These are phyloP conservation scores for Pseudorectes ferrugineus DNA, from an alignment of 2,113 vertebrate species.

Conservation along the genomic window DNA sequence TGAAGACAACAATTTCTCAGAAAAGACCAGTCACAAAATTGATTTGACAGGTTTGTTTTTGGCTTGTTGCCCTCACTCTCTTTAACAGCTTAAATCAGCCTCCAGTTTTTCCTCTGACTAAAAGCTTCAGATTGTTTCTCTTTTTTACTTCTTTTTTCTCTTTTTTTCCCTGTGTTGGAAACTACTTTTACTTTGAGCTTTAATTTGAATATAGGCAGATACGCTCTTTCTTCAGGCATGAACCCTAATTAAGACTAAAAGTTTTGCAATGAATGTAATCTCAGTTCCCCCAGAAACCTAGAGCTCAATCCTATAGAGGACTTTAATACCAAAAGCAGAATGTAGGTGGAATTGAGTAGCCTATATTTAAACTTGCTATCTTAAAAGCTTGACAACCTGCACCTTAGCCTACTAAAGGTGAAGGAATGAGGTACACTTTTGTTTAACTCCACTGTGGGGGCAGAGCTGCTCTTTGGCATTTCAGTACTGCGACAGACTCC, in stretches of 20 bases:
- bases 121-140: background rate
- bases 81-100: background rate
- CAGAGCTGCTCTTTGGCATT: background rate
- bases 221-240: background rate
- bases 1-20: background rate
- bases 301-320: background rate
- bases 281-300: background rate
- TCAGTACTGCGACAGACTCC: background rate
- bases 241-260: background rate
- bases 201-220: background rate
- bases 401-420: background rate
- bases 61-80: background rate
- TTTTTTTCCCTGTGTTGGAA: background rate
- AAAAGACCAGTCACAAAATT: background rate
- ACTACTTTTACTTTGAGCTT: background rate
- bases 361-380: constrained; percentile 18
- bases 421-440: background rate
- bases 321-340: background rate
- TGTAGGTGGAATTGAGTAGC: background rate
- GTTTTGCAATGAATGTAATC: background rate
- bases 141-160: too few relatives aligned
- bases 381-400: background rate
- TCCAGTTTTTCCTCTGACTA: background rate
- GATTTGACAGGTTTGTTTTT: background rate
- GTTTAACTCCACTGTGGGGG: background rate